Base-by-base conservation (phyloP, 2,888 invertebrate species). In the Acleris sparsana region DNA sequence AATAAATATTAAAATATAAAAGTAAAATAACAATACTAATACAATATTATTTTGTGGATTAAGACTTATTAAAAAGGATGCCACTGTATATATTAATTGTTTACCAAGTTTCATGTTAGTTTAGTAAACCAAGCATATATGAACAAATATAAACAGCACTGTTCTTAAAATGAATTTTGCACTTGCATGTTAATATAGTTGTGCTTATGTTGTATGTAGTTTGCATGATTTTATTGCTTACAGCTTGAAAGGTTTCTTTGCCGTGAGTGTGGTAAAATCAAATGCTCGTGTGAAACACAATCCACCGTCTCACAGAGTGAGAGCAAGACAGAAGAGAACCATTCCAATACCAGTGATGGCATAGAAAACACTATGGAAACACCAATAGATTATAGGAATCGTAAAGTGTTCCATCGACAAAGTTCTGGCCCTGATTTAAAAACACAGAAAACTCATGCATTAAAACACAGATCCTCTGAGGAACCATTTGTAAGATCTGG, bases 161-260 rank as follows among this genome's bases (percentile, higher is more conserved):
- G 33, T 25, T 13, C 39, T 25, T 5, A 33, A 5, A 49, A 5
- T 16, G 43, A 51, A 18, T 56, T 22, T 64, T 55, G 62, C 58
- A 59, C 43, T 77, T 80, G 91, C 90, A 89, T 88, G 89, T 44
- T 61, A 44, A 56, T 55, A 55, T 65, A 51, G 80, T 83, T 80
- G 84, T 78, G 70, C 77, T 72, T 73, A 71, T 76, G 72, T 78
- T 87, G 84, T 83, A 81, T 85, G 88, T 92, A 92, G 92, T 88
- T 76, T 87, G 93, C 93, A 93, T 93, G 93, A 87, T 83, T 93
- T 93, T 93, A 93, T 91, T 94, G 93, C 94, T 94, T 94, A 82
- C 94, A 95, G 95, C 94, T 95, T 94, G 94, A 94, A 93, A 94
- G 94, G 89, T 95, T 94, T 94, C 94, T 95, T 93, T 95, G 95